Percentiles rank a stretch among this genome's conserved stretches.
Evolutionary conservation across 2,888 invertebrate species (phyloP).

Genomic region (Pachydiplax longipennis): DNA sequence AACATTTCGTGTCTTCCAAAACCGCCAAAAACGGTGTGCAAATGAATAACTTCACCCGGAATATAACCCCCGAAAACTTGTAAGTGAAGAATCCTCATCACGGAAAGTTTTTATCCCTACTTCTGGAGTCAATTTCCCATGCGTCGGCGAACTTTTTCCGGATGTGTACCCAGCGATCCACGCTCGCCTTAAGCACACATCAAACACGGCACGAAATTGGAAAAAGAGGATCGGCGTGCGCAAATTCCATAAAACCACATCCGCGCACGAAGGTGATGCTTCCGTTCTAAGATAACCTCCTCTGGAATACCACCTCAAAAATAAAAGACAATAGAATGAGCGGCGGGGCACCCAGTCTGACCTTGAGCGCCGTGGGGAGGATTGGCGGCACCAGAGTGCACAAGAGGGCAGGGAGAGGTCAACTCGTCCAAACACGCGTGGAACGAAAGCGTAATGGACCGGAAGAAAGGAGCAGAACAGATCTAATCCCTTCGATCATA

Average conservation of each 20-base stretch:
- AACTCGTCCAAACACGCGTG: background rate
- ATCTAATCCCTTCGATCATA: too few relatives aligned
- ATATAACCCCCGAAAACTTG: too few relatives aligned
- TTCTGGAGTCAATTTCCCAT: too few relatives aligned
- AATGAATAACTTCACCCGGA: too few relatives aligned
- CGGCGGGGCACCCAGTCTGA: constrained; percentile 33
- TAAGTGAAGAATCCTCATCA: too few relatives aligned
- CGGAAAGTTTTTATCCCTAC: too few relatives aligned
- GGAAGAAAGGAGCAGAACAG: background rate
- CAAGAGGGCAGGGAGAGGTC: background rate
- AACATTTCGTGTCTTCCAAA: too few relatives aligned
- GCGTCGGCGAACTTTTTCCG: background rate
- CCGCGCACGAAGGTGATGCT: background rate
- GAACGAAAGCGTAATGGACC: background rate
- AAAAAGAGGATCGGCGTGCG: background rate
- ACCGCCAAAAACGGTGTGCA: too few relatives aligned
- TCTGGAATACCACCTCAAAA: background rate
- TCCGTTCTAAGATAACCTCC: background rate
- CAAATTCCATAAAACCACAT: background rate
- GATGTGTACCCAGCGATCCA: background rate
- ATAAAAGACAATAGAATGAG: background rate
- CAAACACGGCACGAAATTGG: background rate
- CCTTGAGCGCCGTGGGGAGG: background rate
- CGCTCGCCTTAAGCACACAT: background rate
- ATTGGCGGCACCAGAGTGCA: background rate